Evolutionary conservation across 2,888 invertebrate genomes (phyloP).

Genomic region (Xylophagus ater): DNA sequence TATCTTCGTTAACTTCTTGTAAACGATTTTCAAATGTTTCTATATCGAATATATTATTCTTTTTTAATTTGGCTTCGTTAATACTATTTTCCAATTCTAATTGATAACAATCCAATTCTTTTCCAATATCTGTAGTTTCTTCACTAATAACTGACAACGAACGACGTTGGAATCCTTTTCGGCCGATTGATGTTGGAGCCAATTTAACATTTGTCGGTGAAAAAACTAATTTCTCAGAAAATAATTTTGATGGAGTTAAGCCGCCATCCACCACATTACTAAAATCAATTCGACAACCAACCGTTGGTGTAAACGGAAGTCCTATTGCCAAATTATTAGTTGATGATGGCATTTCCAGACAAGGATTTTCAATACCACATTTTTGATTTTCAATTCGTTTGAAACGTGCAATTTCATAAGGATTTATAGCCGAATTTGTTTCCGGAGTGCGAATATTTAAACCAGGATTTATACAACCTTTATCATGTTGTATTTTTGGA

Average conservation of each 20-base stretch:
- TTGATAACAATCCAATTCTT: conserved; percentile 37
- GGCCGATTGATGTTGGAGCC: conserved; percentile 3
- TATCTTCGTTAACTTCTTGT: conserved; percentile 13
- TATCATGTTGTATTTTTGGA: conserved; percentile 10
- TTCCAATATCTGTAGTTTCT: conserved; percentile 35
- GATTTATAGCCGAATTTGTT: conserved; percentile 28
- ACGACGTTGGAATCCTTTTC: conserved; percentile 10
- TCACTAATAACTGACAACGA: conserved; percentile 32
- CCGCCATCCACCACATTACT: conserved; percentile 20
- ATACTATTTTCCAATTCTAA: conserved; percentile 39
- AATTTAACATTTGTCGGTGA: conserved; percentile 24
- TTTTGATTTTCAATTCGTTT: conserved; percentile 12
- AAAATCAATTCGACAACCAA: conserved; percentile 37
- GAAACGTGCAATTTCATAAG: conserved; percentile 33
- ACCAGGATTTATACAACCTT: conserved; percentile 34
- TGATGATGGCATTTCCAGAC: conserved; percentile 22
- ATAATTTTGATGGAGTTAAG: conserved; percentile 32
- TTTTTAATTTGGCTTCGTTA: conserved; percentile 36
- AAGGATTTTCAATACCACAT: conserved; percentile 23
- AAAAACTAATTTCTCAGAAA: conserved; percentile 34
- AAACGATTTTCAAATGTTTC: conserved; percentile 12
- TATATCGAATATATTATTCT: conserved; percentile 17
- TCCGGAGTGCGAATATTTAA: conserved; percentile 32
- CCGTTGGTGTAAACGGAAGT: conserved; percentile 33
- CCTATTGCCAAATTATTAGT: conserved; percentile 31